These are phyloP conservation scores for Trachelus iudaicus DNA, from an alignment of 2,888 invertebrate genomes.

Conservation along the genomic window DNA sequence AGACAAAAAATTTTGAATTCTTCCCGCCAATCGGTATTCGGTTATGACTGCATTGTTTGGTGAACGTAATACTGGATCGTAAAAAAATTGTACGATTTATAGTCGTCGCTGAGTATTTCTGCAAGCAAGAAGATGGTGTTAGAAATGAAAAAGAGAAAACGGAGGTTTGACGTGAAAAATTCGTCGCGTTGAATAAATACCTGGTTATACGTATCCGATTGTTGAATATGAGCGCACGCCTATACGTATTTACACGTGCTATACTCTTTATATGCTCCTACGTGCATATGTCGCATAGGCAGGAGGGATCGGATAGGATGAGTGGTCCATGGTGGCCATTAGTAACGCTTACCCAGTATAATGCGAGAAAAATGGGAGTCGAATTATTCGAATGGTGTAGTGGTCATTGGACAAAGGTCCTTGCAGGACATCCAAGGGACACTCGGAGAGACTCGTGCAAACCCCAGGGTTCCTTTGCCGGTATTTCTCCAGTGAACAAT, in stretches of 20 bases:
- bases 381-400: constrained; percentile 49
- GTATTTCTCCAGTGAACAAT: constrained; percentile 3
- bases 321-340: constrained; percentile 33
- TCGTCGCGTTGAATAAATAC: constrained; percentile 16
- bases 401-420: constrained; percentile 15
- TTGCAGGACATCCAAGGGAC: constrained; percentile 10
- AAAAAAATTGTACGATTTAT: neutral
- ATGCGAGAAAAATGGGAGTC: constrained; percentile 56
- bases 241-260: constrained; percentile 1
- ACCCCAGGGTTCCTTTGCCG: constrained; percentile 11
- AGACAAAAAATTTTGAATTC: neutral
- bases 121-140: neutral
- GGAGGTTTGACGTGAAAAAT: constrained; percentile 1
- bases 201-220: constrained; percentile 17
- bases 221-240: constrained; percentile 7
- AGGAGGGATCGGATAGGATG: neutral
- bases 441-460: constrained; percentile 11
- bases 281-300: neutral
- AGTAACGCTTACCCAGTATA: constrained; percentile 57
- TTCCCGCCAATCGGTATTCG: neutral
- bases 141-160: neutral
- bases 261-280: neutral
- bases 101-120: neutral
- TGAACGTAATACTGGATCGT: neutral
- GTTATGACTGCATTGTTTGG: neutral